Conservation (phyloP, 2,888 invertebrate genomes). For the Chorisops tibialis region DNA sequence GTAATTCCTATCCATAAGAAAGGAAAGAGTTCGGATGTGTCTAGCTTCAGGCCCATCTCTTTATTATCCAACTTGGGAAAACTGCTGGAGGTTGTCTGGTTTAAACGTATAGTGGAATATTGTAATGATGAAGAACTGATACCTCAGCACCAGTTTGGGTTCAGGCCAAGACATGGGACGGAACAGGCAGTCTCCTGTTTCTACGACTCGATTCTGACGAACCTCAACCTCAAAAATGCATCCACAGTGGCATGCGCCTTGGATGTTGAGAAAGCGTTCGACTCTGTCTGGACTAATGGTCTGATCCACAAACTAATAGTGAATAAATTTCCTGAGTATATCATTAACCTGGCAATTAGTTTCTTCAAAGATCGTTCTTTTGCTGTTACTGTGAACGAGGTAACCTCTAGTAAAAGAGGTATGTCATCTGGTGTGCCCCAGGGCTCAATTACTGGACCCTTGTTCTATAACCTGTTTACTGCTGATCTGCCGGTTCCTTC, state of each 20-base stretch:
- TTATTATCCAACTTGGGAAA: conserved; percentile 34
- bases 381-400: too few species aligned
- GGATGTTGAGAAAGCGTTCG: conserved; percentile 5
- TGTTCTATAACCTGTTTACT: too few species aligned
- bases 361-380: too few species aligned
- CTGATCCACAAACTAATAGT: background rate
- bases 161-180: background rate
- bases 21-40: conserved; percentile 31
- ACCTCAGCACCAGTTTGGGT: conserved; percentile 6
- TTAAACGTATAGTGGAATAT: background rate
- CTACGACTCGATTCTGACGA: background rate
- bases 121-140: background rate
- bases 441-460: too few species aligned
- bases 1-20: conserved; percentile 24
- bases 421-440: too few species aligned
- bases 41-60: conserved; percentile 36
- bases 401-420: too few species aligned
- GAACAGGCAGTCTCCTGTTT: background rate
- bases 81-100: conserved; percentile 10
- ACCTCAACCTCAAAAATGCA: background rate
- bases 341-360: too few species aligned
- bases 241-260: background rate
- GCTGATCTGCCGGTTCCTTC: too few species aligned
- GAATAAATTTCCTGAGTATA: background rate
- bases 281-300: background rate